Evolutionary conservation across 2,113 vertebrate species (phyloP), one percentile per base, ranked within the genome.

Genomic region (Zosterops hypoxanthus): DNA sequence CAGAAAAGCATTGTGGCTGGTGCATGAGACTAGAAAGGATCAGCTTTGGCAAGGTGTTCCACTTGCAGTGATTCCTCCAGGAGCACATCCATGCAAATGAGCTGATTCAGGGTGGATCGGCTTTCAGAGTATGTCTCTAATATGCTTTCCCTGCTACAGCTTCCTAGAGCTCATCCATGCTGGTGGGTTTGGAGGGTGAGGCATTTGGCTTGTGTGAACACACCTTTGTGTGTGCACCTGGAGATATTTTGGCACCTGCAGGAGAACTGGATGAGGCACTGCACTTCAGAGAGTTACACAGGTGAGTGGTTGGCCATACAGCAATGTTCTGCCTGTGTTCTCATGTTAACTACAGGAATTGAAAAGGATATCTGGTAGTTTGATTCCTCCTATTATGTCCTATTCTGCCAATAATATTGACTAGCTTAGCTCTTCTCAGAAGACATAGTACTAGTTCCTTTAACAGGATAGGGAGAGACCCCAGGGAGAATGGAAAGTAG

Each of bases 41-140:
- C 2, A 4, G 39, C 15, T 63, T 68, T 71, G 60, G 20, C 1
- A 1, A n/a, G 17, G 2, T 39, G 21, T 59, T 86, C 41, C 60
- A 5, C 11, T 83, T 73, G 12, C 26, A 77, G 1, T 16, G 77
- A 55, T 56, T 44, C 11, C 41, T 64, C 29, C 36, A 82, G 47
- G 52, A 87, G 21, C 7, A 29, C 3, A 12, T 63, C 61, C 25
- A 2, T 56, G 24, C 21, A 73, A 57, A 33, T 1, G 2, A 66
- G 34, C 10, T 1, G 2, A 8, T 14, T 77, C 2, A 0, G 17
- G 14, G 11, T 31, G 11, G 10, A 47, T 59, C 41, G n/a, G 18
- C 33, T 89, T 84, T 53, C 34, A 49, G 22, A 72, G 13, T 4
- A 12, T 0, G 0, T 53, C 28, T 84, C 19, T 56, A 41, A 50